Percentiles rank a stretch among this genome's conserved stretches.
Evolutionary conservation across 2,888 invertebrate genomes (phyloP).

Genomic region (Ochropleura plecta): DNA sequence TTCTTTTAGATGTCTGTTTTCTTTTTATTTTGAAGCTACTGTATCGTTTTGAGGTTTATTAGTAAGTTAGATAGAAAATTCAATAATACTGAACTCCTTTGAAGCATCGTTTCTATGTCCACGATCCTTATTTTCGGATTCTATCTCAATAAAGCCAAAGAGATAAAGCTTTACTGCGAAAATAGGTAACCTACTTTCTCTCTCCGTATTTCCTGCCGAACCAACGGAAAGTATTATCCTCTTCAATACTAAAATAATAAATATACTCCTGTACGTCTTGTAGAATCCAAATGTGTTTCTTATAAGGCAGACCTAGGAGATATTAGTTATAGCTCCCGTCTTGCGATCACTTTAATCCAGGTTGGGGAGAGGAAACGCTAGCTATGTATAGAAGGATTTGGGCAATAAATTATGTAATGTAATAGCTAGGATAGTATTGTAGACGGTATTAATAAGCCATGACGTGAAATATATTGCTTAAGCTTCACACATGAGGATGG

Average conservation of each 20-base stretch:
- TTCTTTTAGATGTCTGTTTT: conserved; percentile 35
- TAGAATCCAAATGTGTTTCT: conserved; percentile 63
- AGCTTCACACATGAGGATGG: conserved; percentile 69
- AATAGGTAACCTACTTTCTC: conserved; percentile 49
- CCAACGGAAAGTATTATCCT: conserved; percentile 53
- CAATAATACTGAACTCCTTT: conserved; percentile 16
- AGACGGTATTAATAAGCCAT: conserved; percentile 81
- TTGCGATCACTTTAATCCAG: conserved; percentile 57
- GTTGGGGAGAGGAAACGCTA: conserved; percentile 50
- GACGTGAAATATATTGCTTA: conserved; percentile 78
- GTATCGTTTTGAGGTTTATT: conserved; percentile 41
- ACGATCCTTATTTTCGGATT: conserved; percentile 38
- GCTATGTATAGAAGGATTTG: conserved; percentile 62
- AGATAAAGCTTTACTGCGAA: conserved; percentile 35
- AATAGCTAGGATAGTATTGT: conserved; percentile 74
- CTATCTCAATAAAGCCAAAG: conserved; percentile 35
- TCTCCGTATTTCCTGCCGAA: conserved; percentile 29
- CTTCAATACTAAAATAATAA: conserved; percentile 61
- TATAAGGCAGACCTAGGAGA: conserved; percentile 60
- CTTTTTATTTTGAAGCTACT: conserved; percentile 16
- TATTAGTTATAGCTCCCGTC: conserved; percentile 58
- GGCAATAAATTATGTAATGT: conserved; percentile 75
- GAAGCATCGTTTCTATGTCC: background rate
- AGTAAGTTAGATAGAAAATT: conserved; percentile 17
- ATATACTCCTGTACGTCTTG: conserved; percentile 47